phyloP scores from a whole-genome alignment of 2,888 invertebrate species.

The Drosophila recens region DNA sequence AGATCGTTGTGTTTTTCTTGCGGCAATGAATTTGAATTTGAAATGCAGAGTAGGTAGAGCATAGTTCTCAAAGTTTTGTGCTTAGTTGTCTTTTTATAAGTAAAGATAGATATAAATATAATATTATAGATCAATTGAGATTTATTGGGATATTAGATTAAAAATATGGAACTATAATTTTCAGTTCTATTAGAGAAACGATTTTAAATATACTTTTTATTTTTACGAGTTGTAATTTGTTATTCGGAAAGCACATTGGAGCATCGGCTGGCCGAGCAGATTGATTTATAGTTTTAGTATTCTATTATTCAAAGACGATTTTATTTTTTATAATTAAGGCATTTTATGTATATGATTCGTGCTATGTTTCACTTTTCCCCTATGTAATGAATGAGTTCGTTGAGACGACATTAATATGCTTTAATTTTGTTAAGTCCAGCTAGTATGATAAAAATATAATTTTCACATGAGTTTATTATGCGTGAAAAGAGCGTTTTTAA shows the following conservation, averaged over 20 bases:
- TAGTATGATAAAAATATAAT: conserved; percentile 30
- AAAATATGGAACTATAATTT: no score
- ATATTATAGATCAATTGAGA: no score
- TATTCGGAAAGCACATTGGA: not conserved
- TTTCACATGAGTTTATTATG: conserved; percentile 40
- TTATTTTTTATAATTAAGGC: not conserved
- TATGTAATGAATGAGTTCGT: conserved; percentile 5
- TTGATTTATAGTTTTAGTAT: not conserved
- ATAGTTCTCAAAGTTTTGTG: not conserved
- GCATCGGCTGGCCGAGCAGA: conserved; percentile 4
- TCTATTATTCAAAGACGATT: not conserved
- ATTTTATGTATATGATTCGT: not conserved
- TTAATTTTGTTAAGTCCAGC: conserved; percentile 35
- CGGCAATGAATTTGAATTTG: not conserved
- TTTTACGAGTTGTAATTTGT: no score
- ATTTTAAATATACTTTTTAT: no score
- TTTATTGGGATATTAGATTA: no score
- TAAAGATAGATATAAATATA: no score
- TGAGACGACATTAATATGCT: conserved; percentile 4
- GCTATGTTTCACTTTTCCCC: conserved; percentile 1
- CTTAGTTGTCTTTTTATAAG: no score
- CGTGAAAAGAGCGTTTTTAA: conserved; percentile 26
- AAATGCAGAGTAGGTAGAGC: not conserved
- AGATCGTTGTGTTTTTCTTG: not conserved
- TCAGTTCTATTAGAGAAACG: no score